A percentile compares a stretch with the other conserved stretches of the same genome.
phyloP scores from a whole-genome alignment of 2,113 vertebrate genomes.

The Theristicus caerulescens region DNA sequence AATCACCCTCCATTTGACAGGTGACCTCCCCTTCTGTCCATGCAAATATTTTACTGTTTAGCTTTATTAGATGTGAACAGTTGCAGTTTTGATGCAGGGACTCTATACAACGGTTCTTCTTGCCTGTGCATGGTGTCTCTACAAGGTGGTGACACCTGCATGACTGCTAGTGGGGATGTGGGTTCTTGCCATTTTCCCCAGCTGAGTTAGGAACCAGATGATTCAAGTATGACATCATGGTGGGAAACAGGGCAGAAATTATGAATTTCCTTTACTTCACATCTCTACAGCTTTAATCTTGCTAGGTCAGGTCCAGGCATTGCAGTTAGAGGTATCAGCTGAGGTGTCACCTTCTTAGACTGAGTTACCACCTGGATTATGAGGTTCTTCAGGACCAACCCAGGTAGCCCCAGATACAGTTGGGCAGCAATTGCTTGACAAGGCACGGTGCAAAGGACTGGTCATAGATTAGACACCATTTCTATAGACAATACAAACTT shows the following conservation, averaged over 20 bases:
- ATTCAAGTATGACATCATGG: background rate
- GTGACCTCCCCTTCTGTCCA: background rate
- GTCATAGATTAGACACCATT: background rate
- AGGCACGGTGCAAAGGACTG: rapidly evolving
- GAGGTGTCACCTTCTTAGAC: background rate
- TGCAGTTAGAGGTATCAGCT: background rate
- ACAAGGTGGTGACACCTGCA: background rate
- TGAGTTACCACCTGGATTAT: background rate
- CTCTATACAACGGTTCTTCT: background rate
- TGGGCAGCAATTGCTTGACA: background rate
- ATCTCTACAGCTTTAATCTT: background rate
- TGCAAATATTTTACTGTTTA: background rate
- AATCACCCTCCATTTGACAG: background rate
- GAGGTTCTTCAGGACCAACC: background rate
- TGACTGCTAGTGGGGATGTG: background rate
- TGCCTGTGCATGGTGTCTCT: background rate
- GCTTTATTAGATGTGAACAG: background rate
- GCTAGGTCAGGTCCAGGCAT: background rate
- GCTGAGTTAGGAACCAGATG: background rate
- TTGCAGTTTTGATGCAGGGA: background rate
- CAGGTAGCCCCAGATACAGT: background rate
- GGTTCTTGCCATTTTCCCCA: background rate
- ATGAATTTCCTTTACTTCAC: background rate
- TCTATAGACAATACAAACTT: background rate
- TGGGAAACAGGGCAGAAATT: background rate